Percentiles rank a stretch among this genome's conserved stretches.
phyloP scores from a whole-genome alignment of 2,113 vertebrate genomes.

The Tonatia bakeri region DNA sequence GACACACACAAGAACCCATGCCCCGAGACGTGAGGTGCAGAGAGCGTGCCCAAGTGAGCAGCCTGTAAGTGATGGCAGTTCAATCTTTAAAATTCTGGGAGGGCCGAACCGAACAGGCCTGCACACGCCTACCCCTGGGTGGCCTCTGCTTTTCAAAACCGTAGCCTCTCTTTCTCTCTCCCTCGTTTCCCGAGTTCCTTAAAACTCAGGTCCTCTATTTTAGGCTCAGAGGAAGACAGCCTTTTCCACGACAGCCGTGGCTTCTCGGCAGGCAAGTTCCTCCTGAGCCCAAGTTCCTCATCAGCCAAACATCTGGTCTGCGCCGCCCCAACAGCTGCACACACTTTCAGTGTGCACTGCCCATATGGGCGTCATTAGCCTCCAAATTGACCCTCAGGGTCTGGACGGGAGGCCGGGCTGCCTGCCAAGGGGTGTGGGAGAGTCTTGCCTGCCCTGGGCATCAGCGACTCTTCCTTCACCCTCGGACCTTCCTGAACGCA shows the following conservation, averaged over 20 bases:
- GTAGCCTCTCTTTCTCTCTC: background rate
- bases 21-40: background rate
- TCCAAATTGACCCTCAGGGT: constrained; percentile 38
- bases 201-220: background rate
- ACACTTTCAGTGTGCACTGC: background rate
- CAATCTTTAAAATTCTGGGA: background rate
- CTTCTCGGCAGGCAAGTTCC: background rate
- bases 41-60: background rate
- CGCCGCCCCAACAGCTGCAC: constrained; percentile 21
- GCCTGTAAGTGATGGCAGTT: background rate
- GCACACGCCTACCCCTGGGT: background rate
- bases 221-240: background rate
- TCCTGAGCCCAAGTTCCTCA: background rate
- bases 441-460: background rate
- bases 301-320: constrained; percentile 32
- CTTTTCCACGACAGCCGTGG: background rate
- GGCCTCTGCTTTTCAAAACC: background rate
- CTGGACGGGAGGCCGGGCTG: background rate
- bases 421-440: background rate
- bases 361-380: constrained; percentile 39
- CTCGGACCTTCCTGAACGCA: background rate
- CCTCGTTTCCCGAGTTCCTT: background rate
- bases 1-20: background rate
- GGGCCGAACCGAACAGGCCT: background rate
- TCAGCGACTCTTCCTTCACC: background rate